These are phyloP conservation scores for Tromatobia lineatoria DNA, from an alignment of 2,888 invertebrate species.

Conservation along the genomic window DNA sequence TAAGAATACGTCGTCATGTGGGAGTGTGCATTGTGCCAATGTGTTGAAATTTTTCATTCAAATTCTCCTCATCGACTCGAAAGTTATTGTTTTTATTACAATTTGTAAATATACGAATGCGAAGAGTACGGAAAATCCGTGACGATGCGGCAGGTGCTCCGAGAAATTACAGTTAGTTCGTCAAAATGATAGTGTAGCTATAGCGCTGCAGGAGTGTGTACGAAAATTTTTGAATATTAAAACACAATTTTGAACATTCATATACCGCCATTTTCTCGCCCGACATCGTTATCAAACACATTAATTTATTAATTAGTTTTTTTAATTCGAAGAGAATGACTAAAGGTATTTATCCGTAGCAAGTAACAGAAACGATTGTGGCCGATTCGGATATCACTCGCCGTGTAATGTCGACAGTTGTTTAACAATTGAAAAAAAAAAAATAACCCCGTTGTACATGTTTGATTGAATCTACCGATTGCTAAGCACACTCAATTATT, in stretches of 20 bases:
- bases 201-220: conserved; percentile 24
- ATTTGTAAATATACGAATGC: conserved; percentile 65
- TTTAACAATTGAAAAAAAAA: conserved; percentile 41
- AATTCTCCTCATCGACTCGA: conserved; percentile 57
- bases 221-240: conserved; percentile 22
- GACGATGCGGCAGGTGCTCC: conserved; percentile 24
- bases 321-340: conserved; percentile 38
- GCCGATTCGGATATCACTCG: conserved; percentile 9
- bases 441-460: conserved; percentile 35
- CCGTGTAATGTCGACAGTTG: conserved; percentile 30
- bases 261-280: neutral
- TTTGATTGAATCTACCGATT: conserved; percentile 51
- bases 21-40: conserved; percentile 3
- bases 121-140: conserved; percentile 33
- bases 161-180: conserved; percentile 32
- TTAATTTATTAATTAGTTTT: conserved; percentile 45
- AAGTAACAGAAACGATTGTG: conserved; percentile 30
- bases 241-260: conserved; percentile 36
- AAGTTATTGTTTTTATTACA: conserved; percentile 62
- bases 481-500: conserved; percentile 66
- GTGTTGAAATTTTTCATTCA: conserved; percentile 6
- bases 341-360: conserved; percentile 15
- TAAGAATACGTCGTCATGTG: conserved; percentile 18
- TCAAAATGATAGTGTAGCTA: conserved; percentile 27
- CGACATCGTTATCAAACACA: conserved; percentile 52